Conservation (phyloP, 2,888 invertebrate species). For the Cecidostiba fungosa region DNA sequence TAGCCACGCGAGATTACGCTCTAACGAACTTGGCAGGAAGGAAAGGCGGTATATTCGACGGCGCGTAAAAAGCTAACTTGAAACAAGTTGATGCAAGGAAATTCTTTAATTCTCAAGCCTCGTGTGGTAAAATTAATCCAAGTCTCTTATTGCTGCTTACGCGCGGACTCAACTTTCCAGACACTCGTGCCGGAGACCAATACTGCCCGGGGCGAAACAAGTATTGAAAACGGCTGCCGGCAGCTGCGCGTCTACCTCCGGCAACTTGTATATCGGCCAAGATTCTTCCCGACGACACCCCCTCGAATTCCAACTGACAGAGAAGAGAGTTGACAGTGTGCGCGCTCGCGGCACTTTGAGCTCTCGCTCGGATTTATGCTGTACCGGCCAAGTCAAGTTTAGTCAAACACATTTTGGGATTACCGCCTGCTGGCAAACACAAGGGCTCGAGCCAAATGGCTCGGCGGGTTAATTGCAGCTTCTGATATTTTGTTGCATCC, state of each 20-base stretch:
- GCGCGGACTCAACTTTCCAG: constrained; percentile 33
- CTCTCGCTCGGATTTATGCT: constrained; percentile 24
- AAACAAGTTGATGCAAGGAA: background rate
- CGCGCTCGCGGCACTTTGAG: constrained; percentile 20
- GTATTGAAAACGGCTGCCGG: constrained; percentile 43
- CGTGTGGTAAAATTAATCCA: constrained; percentile 24
- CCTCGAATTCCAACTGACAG: constrained; percentile 16
- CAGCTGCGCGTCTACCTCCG: constrained; percentile 19
- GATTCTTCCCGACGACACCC: constrained; percentile 24
- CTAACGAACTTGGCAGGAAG: background rate
- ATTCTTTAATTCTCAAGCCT: background rate
- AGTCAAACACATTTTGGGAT: constrained; percentile 57
- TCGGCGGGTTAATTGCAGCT: constrained; percentile 44
- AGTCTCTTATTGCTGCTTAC: background rate
- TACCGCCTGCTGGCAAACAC: background rate
- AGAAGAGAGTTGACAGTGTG: background rate
- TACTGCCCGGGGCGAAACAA: background rate
- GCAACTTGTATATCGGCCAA: constrained; percentile 1
- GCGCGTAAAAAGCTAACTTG: background rate
- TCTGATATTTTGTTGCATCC: background rate
- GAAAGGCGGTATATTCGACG: background rate
- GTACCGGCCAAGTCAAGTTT: constrained; percentile 44
- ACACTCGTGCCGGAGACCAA: background rate
- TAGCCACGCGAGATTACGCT: background rate
- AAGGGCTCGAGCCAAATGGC: background rate